These are phyloP conservation scores for Campylorhamphus procurvoides DNA, from an alignment of 2,113 vertebrate genomes.

Conservation along the genomic window DNA sequence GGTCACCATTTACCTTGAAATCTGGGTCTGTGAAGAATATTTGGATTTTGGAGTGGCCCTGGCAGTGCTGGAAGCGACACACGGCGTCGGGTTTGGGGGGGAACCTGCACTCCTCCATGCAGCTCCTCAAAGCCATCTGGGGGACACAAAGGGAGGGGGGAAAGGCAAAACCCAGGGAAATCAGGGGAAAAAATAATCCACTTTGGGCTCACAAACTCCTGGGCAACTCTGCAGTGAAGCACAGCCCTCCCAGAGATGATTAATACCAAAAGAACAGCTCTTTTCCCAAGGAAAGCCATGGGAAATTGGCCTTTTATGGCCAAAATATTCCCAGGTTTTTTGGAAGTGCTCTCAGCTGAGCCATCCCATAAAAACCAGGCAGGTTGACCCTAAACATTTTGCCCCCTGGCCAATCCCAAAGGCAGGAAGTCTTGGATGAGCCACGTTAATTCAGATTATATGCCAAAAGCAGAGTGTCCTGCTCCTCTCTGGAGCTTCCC, in stretches of 20 bases:
- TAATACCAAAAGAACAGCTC: neutral
- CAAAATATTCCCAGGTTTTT: neutral
- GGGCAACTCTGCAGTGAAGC: neutral
- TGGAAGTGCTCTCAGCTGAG: neutral
- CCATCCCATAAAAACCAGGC: neutral
- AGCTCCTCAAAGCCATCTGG: constrained; percentile 79
- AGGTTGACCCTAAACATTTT: neutral
- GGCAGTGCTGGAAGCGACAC: constrained; percentile 84
- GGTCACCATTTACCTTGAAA: constrained; percentile 85
- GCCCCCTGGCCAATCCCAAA: neutral
- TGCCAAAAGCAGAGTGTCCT: rapidly evolving
- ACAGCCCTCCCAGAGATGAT: neutral
- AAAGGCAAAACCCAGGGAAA: neutral
- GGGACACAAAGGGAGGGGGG: neutral
- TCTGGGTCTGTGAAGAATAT: constrained; percentile 94
- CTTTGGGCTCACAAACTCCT: neutral
- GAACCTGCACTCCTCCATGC: constrained; percentile 86
- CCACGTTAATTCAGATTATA: neutral
- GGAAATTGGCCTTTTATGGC: neutral
- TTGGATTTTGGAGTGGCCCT: constrained; percentile 79
- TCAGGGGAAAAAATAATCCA: neutral
- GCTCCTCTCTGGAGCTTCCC: neutral
- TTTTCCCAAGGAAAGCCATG: neutral
- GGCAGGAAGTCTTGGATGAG: rapidly evolving
- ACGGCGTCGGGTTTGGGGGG: constrained; percentile 87